Evolutionary conservation across 1,140 invertebrate species (phyloP).

Genomic region (Marisa cornuarietis): DNA sequence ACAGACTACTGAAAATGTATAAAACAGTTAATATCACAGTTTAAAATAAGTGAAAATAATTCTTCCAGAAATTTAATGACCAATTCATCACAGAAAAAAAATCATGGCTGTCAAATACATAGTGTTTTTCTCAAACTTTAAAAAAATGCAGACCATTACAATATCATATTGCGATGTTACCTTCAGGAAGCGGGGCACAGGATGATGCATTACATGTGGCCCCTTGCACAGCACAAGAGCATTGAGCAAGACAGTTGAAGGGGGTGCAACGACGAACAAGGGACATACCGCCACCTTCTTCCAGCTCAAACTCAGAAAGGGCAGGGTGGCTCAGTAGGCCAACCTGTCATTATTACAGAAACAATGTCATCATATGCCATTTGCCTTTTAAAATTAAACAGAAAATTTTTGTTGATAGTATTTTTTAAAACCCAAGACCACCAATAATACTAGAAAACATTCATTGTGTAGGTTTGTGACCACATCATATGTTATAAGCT

Average conservation of each 20-base stretch:
- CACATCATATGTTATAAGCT: too few relatives aligned
- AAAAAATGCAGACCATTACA: too few relatives aligned
- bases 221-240: slow-evolving; percentile 37
- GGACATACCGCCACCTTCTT: slow-evolving; percentile 21
- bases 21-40: too few relatives aligned
- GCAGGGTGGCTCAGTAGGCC: slow-evolving; percentile 36
- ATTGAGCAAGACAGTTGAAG: slow-evolving; percentile 39
- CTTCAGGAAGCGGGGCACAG: background rate
- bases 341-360: slow-evolving; percentile 24
- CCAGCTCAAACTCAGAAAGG: slow-evolving; percentile 29
- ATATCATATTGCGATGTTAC: background rate
- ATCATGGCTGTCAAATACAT: too few relatives aligned
- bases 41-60: too few relatives aligned
- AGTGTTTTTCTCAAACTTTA: too few relatives aligned
- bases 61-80: too few relatives aligned
- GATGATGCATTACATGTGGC: slow-evolving; percentile 13
- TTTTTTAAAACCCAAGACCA: background rate
- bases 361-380: background rate
- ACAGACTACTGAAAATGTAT: too few relatives aligned
- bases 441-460: background rate
- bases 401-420: background rate
- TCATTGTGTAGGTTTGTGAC: too few relatives aligned
- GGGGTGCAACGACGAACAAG: slow-evolving; percentile 32
- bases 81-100: too few relatives aligned
- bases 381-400: background rate